Evolutionary conservation across 2,797 vertebrate genomes (phyloP).

Genomic region (Apogon hyalosoma): DNA sequence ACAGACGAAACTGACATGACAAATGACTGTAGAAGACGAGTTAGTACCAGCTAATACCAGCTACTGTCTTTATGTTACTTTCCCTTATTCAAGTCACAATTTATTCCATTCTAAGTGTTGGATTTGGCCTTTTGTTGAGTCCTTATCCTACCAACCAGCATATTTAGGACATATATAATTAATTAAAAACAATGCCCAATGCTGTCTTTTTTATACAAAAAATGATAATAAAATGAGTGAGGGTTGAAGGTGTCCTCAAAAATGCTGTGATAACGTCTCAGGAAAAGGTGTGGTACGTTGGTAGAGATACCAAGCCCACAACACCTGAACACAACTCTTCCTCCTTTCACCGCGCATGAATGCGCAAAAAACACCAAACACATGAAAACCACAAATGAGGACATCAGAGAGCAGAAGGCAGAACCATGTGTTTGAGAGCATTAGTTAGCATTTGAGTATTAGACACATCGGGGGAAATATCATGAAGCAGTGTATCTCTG

Average conservation of each 20-base stretch:
- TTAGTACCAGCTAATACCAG: no score
- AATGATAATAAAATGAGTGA: no score
- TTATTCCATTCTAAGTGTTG: no score
- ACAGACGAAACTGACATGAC: not conserved
- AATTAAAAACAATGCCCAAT: no score
- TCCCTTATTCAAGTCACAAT: no score
- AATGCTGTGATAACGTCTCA: not conserved
- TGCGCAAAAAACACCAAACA: slow-evolving; percentile 6
- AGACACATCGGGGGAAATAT: not conserved
- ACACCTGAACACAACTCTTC: not conserved
- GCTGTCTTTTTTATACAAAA: no score
- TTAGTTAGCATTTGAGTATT: not conserved
- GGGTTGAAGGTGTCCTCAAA: not conserved
- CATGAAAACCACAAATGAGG: slow-evolving; percentile 6
- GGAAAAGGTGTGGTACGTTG: not conserved
- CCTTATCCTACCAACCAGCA: no score
- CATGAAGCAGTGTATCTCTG: slow-evolving; percentile 20
- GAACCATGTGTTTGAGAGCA: not conserved
- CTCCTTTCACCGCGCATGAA: not conserved
- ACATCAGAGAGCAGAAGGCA: not conserved
- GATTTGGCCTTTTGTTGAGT: no score
- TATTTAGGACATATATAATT: no score
- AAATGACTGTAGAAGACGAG: no score
- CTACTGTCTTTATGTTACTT: no score
- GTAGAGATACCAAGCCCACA: not conserved